A percentile compares a stretch with the other conserved stretches of the same genome.
phyloP scores from a whole-genome alignment of 1,140 invertebrate species.

The Ladona fulva region DNA sequence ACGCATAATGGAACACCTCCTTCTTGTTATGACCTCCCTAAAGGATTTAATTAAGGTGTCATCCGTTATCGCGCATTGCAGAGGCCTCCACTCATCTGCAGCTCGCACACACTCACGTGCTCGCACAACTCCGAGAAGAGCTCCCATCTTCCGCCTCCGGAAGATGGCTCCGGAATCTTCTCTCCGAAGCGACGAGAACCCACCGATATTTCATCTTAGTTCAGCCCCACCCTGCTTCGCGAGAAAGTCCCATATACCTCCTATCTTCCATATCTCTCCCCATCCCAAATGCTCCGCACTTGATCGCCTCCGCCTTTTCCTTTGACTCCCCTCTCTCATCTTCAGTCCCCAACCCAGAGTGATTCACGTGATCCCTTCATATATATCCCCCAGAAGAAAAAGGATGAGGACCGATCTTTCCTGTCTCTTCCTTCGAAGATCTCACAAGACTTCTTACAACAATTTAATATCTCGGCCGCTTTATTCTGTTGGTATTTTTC shows the following conservation, averaged over 20 bases:
- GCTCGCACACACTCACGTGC: background rate
- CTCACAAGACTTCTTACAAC: no score
- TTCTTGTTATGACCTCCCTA: background rate
- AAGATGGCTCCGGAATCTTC: background rate
- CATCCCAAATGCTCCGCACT: background rate
- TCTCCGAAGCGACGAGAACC: background rate
- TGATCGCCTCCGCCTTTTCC: background rate
- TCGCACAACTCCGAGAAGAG: background rate
- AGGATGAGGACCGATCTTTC: no score
- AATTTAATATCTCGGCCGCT: no score
- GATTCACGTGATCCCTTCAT: background rate
- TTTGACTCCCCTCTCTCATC: background rate
- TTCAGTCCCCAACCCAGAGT: background rate
- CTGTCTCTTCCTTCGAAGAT: no score
- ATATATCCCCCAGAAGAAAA: no score
- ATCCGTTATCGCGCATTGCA: background rate
- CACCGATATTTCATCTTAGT: background rate
- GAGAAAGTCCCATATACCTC: background rate
- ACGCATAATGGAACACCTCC: background rate
- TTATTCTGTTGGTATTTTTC: no score
- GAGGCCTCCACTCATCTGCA: background rate
- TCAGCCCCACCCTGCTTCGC: background rate
- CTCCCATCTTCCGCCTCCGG: background rate
- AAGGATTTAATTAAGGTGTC: conserved; percentile 7
- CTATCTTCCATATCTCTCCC: background rate